Evolutionary conservation across 1,140 invertebrate genomes (phyloP), one percentile per base, ranked within the genome.

Genomic region (Orchestia grillus): DNA sequence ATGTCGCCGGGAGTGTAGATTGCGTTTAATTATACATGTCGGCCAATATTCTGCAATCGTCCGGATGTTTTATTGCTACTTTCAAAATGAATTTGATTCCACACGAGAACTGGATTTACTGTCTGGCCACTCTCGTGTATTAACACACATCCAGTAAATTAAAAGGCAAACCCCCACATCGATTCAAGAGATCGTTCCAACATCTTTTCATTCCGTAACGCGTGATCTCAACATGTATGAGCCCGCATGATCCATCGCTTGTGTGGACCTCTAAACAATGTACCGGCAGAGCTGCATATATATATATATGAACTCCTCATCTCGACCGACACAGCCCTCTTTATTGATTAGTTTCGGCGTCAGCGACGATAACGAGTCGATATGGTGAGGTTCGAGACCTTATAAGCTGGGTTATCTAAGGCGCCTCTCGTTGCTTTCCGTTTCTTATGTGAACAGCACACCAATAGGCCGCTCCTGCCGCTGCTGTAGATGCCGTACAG

Each of bases 271-370:
- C 62, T 77, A 77, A 77, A 77, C 62, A 77, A 77, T 77, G 62
- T 77, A 77, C 62, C 62, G 62, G 62, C 62, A 77, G 62, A 77
- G 28, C 62, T 77, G 15, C 36, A 36, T 77, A 53, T 53, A 19
- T 53, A 53, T 53, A 53, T 53, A 77, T 77, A 77, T 77, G 28
- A 77, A 77, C 62, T 77, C 62, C 62, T 77, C 62, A 77, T 77
- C 62, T 77, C 62, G 62, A 77, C 62, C 62, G 36, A 77, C 62
- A 77, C 62, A 77, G 62, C 62, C 62, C 62, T 77, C 62, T 77
- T 77, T 77, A 77, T 77, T 77, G 62, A 77, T 77, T 77, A 77
- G 62, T 77, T 77, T 77, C 62, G 62, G 62, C 62, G 62, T 77
- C 62, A 77, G 62, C 62, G 62, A 77, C 62, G 62, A 77, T 28